phyloP scores from a whole-genome alignment of 2,888 invertebrate genomes.

The Sericinus montela region DNA sequence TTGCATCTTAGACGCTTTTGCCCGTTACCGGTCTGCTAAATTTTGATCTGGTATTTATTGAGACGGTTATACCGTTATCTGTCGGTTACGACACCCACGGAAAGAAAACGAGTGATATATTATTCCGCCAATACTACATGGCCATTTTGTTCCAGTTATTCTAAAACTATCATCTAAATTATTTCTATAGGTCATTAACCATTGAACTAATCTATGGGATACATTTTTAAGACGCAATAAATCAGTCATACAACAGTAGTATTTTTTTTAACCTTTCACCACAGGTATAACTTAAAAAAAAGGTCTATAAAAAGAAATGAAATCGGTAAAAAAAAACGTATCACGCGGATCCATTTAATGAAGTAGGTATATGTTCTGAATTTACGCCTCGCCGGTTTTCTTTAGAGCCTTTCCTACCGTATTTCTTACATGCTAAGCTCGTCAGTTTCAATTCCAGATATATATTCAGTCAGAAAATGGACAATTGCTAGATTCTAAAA shows the following conservation, averaged over 20 bases:
- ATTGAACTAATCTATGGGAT: no score
- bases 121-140: no score
- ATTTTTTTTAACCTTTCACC: no score
- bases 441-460: constrained; percentile 29
- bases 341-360: constrained; percentile 39
- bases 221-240: not conserved
- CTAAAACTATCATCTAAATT: no score
- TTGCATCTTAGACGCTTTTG: no score
- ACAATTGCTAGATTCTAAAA: constrained; percentile 26
- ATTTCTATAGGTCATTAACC: no score
- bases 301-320: constrained; percentile 12
- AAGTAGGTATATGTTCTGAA: constrained; percentile 38
- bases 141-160: no score
- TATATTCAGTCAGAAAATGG: constrained; percentile 37
- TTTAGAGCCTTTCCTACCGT: constrained; percentile 29
- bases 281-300: not conserved
- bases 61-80: no score
- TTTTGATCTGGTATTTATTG: no score
- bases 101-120: no score
- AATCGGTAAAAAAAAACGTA: constrained; percentile 21
- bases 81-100: no score
- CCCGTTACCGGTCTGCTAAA: no score
- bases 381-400: constrained; percentile 39
- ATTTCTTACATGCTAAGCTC: constrained; percentile 31
- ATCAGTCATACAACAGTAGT: constrained; percentile 3